Evolutionary conservation across 2,888 invertebrate species (phyloP), one percentile per base, ranked within the genome.

Genomic region (Apeira syringaria): DNA sequence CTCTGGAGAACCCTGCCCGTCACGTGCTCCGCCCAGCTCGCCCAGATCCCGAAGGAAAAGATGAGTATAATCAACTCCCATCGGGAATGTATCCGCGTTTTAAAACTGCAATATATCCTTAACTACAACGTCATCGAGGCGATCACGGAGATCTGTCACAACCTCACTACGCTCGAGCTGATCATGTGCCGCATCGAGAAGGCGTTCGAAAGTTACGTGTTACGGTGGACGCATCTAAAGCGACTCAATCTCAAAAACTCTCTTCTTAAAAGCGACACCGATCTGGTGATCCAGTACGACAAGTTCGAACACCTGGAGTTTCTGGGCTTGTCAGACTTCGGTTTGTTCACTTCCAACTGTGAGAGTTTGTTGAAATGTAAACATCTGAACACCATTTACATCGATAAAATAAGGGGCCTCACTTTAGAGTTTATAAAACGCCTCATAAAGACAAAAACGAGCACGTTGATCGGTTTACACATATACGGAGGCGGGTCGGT

Each of bases 171-270:
- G 10, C 49, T 90, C 10, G 86, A 88, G 61, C 56, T 90, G 33
- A 69, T 85, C 1, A 90, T 90, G 89, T 90, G 90, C 46, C 63
- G 77, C 32, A 63, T 90, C 15, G 62, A 64, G 35, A 75, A 75
- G 49, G 75, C 80, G 20, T 77, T 89, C 49, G 77, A 78, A 58
- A 54, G 69, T 10, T 75, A 82, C 42, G 43, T 87, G 17, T 62
- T 51, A 13, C 75, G 53, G 38, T 86, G 83, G 81, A 72, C 77
- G 5, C 65, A 79, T 33, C 56, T 90, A 17, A 78, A 64, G 44
- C 82, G 74, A 54, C 61, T 90, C 4, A 79, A 68, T 59, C 66
- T 90, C 27, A 86, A 79, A 58, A 88, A 89, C 57, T 85, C 85
- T 18, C 66, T 85, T 4, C 50, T 79, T 2, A 65, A 59, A 30